Evolutionary conservation across 2,888 invertebrate species (phyloP), one percentile per base, ranked within the genome.

Genomic region (Brachylomia viminalis): DNA sequence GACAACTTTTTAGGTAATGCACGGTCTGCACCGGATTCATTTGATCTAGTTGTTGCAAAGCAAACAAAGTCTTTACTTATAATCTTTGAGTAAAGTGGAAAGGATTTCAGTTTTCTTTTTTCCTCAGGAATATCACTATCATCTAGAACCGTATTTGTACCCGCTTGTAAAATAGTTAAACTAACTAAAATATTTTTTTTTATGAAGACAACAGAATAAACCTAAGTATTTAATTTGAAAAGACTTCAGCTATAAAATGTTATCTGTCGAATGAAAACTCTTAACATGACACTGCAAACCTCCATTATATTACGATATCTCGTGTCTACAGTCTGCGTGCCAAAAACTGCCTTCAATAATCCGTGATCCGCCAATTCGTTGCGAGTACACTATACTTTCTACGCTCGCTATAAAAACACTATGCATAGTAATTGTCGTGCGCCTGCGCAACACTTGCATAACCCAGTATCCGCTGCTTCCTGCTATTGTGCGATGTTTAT

Each of bases 351-450:
- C 77, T 58, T 72, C 65, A 77, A 81, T 74, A 67, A 77, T 72
- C 62, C 61, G 62, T 56, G 52, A 80, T 82, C 71, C 20, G 52
- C 54, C 77, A 80, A 82, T 86, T 87, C 38, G 79, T 80, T 69
- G 76, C 80, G 71, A 81, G 58, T 70, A 47, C 75, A 76, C 77
- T 77, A 67, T 67, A 87, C 86, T 87, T 86, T 87, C 87, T 87
- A 82, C 67, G 68, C 49, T 45, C 62, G 75, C 71, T 73, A 77
- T 81, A 86, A 86, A 87, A 86, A 76, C 81, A 77, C 82, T 69
- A 59, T 75, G 79, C 80, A 81, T 76, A 85, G 87, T 81, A 84
- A 87, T 75, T 85, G 85, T 87, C 77, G 75, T 79, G 56, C 17
- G 49, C 65, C 87, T 82, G 75, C 75, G 77, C 71, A 87, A 87